Base-by-base conservation (phyloP, 2,888 invertebrate species). In the Candidula unifasciata region DNA sequence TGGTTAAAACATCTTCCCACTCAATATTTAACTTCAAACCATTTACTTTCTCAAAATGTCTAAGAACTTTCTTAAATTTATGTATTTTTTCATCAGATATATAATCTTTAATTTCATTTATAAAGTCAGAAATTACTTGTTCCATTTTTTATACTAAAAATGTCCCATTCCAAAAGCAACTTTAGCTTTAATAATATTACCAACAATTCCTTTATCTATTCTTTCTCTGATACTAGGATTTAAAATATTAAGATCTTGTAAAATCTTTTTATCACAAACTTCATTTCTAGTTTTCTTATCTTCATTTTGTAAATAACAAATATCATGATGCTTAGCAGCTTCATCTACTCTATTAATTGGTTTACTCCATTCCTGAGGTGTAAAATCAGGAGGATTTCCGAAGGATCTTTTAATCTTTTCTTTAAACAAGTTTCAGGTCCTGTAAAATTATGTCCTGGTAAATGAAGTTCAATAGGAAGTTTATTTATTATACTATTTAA, bases 391-490 rank as follows among this genome's bases (percentile, higher is more conserved):
- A 37, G 54, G 54, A 37, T 33, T 1, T 66, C 66, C 44, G 18
- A 27, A 13, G 30, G 64, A 73, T 73, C 18, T n/a, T 44, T 73
- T n/a, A 73, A 73, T 73, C 37, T 73, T 73, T 73, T 73, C 73
- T 73, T 44, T 73, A 73, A n/a, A 73, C 44, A 44, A 73, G 73
- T 73, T 73, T n/a, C 44, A n/a, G 44, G 44, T 33, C 44, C 44
- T 44, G 73, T 73, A 73, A 24, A 73, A 44, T 44, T 44, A 73
- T 73, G 73, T 57, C 79, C 66, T 30, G 76, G 83, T 24, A 86
- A 69, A 80, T 86, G 80, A 68, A 86, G 54, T 81, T 83, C 83
- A 71, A 83, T 24, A 21, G 80, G 81, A 21, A 84, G 27, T 35
- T 13, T 44, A 44, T 44, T 44, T 44, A 44, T 44, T 3, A 44